Base-by-base conservation (phyloP, 2,113 vertebrate species). In the Ptilonorhynchus violaceus region DNA sequence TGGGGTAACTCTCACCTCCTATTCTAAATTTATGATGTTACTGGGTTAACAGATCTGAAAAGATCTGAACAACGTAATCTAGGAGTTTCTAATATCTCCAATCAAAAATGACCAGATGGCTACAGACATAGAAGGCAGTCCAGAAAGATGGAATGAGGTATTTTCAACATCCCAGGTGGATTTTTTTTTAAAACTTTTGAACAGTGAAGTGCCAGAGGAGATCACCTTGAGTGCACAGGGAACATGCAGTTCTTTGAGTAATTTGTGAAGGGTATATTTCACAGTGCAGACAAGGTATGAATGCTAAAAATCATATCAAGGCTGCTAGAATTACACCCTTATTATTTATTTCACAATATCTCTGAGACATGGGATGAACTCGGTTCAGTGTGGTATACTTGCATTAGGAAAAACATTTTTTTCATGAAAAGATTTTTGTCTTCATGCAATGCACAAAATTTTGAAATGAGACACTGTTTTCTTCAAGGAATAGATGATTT, bases 261-360 rank as follows among this genome's bases (percentile, higher is more conserved):
- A 68, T 85, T 91, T 64, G 20, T 78, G 53, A 53, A 89, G 39
- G 19, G 16, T 91, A 12, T 77, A 59, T 89, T 92, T 83, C 63
- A 76, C 58, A 72, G 31, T 37, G 25, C 22, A 84, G 72, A 56
- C 55, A 77, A 84, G 21, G 35, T 70, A 84, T 47, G 39, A 92
- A 17, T 47, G 56, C 83, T 92, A 92, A 92, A 96, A 81, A 56
- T 84, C 39, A 46, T n/a, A 17, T 78, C 23, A 74, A 89, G 47
- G 25, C 28, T 89, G 23, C 73, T 68, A 78, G 64, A 92, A 89
- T 81, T 46, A 59, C 42, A 77, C 23, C 14, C 37, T 77, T 93
- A 77, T 86, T 95, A 92, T 92, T 96, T 93, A 76, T 92, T 92
- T 92, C 91, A 83, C 79, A 92, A 9, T 83, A 72, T 76, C n/a